Conservation (phyloP, 2,888 invertebrate species). For the Yponomeuta cagnagella region DNA sequence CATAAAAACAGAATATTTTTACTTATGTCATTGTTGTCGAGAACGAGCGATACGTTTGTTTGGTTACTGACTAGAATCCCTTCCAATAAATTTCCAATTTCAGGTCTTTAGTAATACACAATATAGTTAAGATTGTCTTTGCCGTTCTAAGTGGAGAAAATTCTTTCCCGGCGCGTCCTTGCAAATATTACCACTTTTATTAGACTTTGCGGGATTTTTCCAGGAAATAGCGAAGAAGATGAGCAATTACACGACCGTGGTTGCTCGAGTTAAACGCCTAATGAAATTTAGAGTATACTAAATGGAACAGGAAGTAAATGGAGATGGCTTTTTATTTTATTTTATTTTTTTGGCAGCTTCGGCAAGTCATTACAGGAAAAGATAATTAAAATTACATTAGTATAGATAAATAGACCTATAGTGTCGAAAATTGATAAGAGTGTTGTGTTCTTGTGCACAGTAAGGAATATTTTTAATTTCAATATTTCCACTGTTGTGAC, state of each 20-base stretch:
- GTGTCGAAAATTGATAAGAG: no score
- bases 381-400: no score
- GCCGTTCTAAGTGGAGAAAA: not conserved
- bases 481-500: no score
- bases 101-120: not conserved
- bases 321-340: constrained; percentile 29
- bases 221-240: constrained; percentile 62
- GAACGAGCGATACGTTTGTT: no score
- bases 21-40: no score
- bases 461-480: no score
- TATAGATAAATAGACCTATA: no score
- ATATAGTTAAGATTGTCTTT: constrained; percentile 2
- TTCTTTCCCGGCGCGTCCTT: not conserved
- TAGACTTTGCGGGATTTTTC: constrained; percentile 41
- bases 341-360: no score
- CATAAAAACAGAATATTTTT: no score
- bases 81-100: not conserved
- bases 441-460: no score
- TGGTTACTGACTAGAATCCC: not conserved
- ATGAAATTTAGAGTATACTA: constrained; percentile 73
- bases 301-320: constrained; percentile 35
- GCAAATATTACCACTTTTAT: constrained; percentile 4
- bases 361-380: no score
- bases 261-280: constrained; percentile 67
- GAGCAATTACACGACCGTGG: constrained; percentile 69